Conservation (phyloP, 2,888 invertebrate species). For the Petrophora chlorosata region DNA sequence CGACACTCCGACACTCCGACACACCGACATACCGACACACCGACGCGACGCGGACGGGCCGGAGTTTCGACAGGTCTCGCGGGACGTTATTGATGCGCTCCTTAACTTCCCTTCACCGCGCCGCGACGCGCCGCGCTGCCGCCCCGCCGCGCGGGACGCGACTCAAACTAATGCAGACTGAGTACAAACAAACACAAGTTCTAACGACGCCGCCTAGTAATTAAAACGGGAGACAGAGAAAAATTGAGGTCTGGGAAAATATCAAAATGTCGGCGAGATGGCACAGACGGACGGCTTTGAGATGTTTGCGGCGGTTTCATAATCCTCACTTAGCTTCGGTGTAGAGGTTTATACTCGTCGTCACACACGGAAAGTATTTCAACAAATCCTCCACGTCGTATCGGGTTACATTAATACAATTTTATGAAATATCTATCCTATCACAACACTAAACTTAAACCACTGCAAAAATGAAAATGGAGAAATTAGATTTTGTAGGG, state of each 20-base stretch:
- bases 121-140: background rate
- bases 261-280: constrained; percentile 7
- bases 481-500: background rate
- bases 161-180: constrained; percentile 3
- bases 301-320: too few species aligned
- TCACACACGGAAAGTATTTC: too few species aligned
- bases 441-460: background rate
- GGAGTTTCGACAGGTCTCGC: constrained; percentile 10
- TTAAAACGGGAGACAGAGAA: constrained; percentile 17
- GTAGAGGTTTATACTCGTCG: too few species aligned
- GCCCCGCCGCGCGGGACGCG: background rate
- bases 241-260: constrained; percentile 9
- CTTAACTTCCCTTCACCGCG: background rate
- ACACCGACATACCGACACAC: background rate
- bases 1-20: background rate
- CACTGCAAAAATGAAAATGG: constrained; percentile 9
- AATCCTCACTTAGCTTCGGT: too few species aligned
- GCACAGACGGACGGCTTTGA: too few species aligned
- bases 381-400: too few species aligned
- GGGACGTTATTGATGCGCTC: constrained; percentile 18
- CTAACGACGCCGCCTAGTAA: constrained; percentile 14
- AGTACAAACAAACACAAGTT: constrained; percentile 17
- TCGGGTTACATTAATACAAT: too few species aligned
- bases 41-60: too few species aligned
- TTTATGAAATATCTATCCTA: background rate